A percentile compares a stretch with the other conserved stretches of the same genome.
Conservation (phyloP, 2,797 vertebrate genomes). For the Semaprochilodus insignis region DNA sequence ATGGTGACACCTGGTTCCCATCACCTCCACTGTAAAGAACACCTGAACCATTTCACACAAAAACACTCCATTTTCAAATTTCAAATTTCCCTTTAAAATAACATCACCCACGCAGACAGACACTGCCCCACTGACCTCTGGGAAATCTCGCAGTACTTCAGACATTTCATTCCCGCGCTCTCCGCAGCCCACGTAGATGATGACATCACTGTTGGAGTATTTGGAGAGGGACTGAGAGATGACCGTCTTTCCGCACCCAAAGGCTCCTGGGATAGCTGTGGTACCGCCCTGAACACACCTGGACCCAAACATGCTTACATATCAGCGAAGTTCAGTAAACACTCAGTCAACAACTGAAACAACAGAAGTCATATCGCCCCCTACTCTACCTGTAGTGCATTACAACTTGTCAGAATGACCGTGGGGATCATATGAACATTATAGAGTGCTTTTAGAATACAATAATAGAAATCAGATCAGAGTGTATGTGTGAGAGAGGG, state of each 20-base stretch:
- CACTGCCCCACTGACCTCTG: slow-evolving; percentile 68
- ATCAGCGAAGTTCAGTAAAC: no score
- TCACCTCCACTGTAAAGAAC: no score
- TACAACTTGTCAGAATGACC: no score
- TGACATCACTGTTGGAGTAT: slow-evolving; percentile 98
- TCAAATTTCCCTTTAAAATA: neutral
- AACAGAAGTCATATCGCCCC: no score
- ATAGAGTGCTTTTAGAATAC: no score
- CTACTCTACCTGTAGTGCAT: no score
- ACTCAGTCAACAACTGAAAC: neutral
- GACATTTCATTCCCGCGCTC: slow-evolving; percentile 99
- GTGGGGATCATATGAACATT: no score
- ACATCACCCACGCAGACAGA: no score
- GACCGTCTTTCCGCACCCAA: slow-evolving; percentile 98
- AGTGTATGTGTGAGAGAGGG: no score
- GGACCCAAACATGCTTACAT: neutral
- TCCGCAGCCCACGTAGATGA: slow-evolving; percentile 97
- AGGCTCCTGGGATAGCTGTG: slow-evolving; percentile 96
- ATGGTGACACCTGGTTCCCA: no score
- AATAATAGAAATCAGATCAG: no score
- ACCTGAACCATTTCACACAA: no score
- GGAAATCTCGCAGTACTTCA: slow-evolving; percentile 94
- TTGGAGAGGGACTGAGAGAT: slow-evolving; percentile 98
- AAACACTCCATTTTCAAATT: neutral
- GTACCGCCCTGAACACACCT: slow-evolving; percentile 99